Evolutionary conservation across 2,888 invertebrate species (phyloP).

Genomic region (Euplexia lucipara): DNA sequence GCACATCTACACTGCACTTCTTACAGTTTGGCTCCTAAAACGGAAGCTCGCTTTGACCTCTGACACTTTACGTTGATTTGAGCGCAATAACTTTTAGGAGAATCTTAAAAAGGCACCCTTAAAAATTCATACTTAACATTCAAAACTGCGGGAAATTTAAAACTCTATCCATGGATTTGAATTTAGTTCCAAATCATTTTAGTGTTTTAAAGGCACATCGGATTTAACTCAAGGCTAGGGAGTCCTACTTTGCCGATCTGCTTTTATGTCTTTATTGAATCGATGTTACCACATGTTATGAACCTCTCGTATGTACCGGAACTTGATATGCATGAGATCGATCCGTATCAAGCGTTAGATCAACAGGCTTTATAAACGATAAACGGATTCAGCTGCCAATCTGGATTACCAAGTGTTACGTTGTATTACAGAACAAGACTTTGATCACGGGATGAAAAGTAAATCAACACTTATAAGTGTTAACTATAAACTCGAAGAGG

Average conservation of each 20-base stretch:
- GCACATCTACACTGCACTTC: neutral
- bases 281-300: constrained; percentile 9
- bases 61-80: no score
- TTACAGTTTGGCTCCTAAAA: neutral
- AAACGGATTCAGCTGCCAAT: constrained; percentile 38
- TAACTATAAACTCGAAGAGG: constrained; percentile 12
- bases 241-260: neutral
- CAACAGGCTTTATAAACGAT: constrained; percentile 28
- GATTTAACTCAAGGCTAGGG: neutral
- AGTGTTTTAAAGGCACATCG: no score
- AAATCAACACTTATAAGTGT: constrained; percentile 27
- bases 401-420: constrained; percentile 26
- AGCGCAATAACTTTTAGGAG: no score
- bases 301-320: neutral
- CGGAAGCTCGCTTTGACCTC: neutral
- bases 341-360: constrained; percentile 42
- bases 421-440: constrained; percentile 18
- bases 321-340: constrained; percentile 53
- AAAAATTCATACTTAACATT: no score
- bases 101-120: neutral
- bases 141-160: neutral
- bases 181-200: neutral
- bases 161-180: neutral
- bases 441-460: constrained; percentile 26
- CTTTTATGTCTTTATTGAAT: neutral